These are phyloP conservation scores for Nesogale talazaci DNA, from an alignment of 2,113 vertebrate species.

Conservation along the genomic window DNA sequence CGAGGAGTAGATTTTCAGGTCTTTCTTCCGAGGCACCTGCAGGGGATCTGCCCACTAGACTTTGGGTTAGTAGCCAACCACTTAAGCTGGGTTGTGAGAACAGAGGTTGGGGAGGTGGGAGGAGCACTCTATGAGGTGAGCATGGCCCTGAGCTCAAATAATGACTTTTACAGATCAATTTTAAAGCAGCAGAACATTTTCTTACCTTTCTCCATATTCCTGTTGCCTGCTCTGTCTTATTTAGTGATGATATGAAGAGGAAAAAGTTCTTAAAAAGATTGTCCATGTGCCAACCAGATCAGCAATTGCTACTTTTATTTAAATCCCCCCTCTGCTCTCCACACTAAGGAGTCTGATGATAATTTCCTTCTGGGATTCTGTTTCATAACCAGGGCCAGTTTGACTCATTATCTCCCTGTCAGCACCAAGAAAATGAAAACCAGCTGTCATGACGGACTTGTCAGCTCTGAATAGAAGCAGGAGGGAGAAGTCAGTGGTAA, in stretches of 20 bases:
- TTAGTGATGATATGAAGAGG: constrained; percentile 16
- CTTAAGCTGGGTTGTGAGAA: not conserved
- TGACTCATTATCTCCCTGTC: constrained; percentile 76
- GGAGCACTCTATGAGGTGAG: not conserved
- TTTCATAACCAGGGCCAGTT: constrained; percentile 79
- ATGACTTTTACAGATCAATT: not conserved
- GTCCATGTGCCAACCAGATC: not conserved
- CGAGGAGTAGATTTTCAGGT: not conserved
- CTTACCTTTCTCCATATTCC: not conserved
- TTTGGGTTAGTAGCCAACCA: not conserved
- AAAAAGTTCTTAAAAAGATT: constrained; percentile 6
- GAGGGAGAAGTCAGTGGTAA: constrained; percentile 40
- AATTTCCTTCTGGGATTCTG: constrained; percentile 77
- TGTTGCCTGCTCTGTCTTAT: constrained; percentile 26
- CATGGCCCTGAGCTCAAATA: too few species aligned
- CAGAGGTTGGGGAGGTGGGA: too few species aligned
- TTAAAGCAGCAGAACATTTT: not conserved
- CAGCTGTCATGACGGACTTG: constrained; percentile 68
- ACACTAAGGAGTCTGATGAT: constrained; percentile 71
- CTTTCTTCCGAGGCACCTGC: not conserved
- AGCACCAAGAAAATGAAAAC: constrained; percentile 78
- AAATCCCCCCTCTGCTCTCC: constrained; percentile 66
- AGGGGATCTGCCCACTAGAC: not conserved
- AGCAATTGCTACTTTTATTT: constrained; percentile 42
- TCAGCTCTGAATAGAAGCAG: constrained; percentile 54